A percentile compares a stretch with the other conserved stretches of the same genome.
Evolutionary conservation across 2,113 vertebrate species (phyloP).

Genomic region (Indri indri): DNA sequence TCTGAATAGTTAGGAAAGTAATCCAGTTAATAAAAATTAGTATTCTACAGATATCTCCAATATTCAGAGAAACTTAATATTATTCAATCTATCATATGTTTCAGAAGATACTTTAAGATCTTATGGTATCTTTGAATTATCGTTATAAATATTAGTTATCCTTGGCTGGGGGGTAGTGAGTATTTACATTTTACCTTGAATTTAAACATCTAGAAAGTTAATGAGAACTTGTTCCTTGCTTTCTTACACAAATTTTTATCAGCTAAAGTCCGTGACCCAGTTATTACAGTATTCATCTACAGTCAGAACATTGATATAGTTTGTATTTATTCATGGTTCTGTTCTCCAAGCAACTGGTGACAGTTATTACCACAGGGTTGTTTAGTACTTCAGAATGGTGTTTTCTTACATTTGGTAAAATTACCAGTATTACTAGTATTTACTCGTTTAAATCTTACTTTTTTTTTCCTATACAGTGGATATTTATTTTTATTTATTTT

Average conservation of each 20-base stretch:
- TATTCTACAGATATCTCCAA: not conserved
- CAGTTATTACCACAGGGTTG: not conserved
- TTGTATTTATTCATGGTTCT: not conserved
- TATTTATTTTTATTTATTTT: too few relatives aligned
- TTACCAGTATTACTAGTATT: not conserved
- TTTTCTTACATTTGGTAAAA: slow-evolving; percentile 35
- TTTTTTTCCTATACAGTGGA: too few relatives aligned
- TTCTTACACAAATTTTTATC: not conserved
- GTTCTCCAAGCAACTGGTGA: not conserved
- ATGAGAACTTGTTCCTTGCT: not conserved
- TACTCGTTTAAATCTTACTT: not conserved
- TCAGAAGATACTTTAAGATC: slow-evolving; percentile 6
- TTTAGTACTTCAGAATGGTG: not conserved
- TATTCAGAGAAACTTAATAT: not conserved
- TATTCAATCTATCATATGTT: not conserved
- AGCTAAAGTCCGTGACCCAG: not conserved
- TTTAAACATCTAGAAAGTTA: not conserved
- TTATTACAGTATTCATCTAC: not conserved
- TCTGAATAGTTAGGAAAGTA: slow-evolving; percentile 36
- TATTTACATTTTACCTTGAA: not conserved
- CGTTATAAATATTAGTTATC: not conserved
- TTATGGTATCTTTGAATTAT: not conserved
- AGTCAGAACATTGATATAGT: not conserved
- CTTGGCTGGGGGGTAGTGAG: not conserved
- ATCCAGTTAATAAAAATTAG: slow-evolving; percentile 15